Percentiles rank a stretch among this genome's conserved stretches.
Evolutionary conservation across 2,888 invertebrate genomes (phyloP).

Genomic region (Drosophila kambysellisi): DNA sequence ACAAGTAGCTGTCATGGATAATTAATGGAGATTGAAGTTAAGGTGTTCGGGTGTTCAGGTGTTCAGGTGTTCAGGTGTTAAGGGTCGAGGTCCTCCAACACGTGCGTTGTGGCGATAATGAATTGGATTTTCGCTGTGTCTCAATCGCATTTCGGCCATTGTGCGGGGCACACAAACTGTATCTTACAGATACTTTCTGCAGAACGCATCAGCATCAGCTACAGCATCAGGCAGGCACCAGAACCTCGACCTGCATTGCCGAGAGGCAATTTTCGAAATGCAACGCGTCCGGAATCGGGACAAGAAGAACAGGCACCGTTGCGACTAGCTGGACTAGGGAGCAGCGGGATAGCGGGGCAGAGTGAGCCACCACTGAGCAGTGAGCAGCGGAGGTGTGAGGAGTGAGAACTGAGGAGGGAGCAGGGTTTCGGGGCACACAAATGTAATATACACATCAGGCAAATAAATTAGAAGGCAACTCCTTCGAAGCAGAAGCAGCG

Average conservation of each 20-base stretch:
- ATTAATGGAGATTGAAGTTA: slow-evolving; percentile 44
- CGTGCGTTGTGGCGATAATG: slow-evolving; percentile 37
- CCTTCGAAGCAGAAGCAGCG: slow-evolving; percentile 70
- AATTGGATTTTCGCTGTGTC: slow-evolving; percentile 33
- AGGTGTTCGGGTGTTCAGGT: slow-evolving; percentile 12
- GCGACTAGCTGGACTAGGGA: neutral
- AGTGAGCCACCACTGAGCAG: neutral
- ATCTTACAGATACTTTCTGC: slow-evolving; percentile 48
- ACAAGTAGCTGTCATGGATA: slow-evolving; percentile 37
- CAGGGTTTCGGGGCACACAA: slow-evolving; percentile 41
- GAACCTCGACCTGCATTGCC: slow-evolving; percentile 51
- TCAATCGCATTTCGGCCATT: slow-evolving; percentile 52
- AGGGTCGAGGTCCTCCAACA: slow-evolving; percentile 23
- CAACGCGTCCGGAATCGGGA: slow-evolving; percentile 48
- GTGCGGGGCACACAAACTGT: slow-evolving; percentile 45
- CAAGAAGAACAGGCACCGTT: slow-evolving; percentile 24
- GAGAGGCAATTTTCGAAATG: slow-evolving; percentile 70
- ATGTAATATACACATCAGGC: slow-evolving; percentile 80
- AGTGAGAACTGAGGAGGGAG: neutral
- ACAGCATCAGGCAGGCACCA: slow-evolving; percentile 27
- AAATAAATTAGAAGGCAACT: slow-evolving; percentile 83
- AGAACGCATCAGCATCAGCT: slow-evolving; percentile 31
- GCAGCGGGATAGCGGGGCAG: neutral
- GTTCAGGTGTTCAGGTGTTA: slow-evolving; percentile 16
- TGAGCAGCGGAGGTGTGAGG: neutral